Base-by-base conservation (phyloP, 2,888 invertebrate genomes). In the Amorpha juglandis region DNA sequence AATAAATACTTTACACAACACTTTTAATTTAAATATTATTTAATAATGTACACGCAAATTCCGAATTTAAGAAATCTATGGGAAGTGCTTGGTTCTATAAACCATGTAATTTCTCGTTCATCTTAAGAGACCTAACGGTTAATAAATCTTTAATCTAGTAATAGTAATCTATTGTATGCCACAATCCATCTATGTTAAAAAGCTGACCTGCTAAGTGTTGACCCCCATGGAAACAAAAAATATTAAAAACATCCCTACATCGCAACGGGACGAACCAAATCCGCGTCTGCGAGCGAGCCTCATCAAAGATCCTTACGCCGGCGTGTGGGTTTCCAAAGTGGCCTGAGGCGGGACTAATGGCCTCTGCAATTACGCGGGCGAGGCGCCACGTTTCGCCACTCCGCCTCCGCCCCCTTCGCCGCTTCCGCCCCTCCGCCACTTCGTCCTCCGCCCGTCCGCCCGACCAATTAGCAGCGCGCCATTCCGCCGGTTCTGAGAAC, bases 261-360 rank as follows among this genome's bases (percentile, higher is more conserved):
- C 14, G 14, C 1, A 16, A 6, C 48, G 6, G 16, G 50, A 19
- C 19, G 16, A 19, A 14, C 48, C 50, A 11, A 50, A 50, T 50
- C 19, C 50, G 50, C 19, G 19, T 19, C 50, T 50, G 50, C 19
- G 11, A 50, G 53, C 53, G 33, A 47, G 53, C 53, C 51, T 42
- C 78, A 80, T 77, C 82, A 77, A 71, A 76, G 82, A 81, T 83
- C 74, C 71, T 79, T 81, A 78, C 81, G 81, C 78, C 75, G 65
- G 64, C 69, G 78, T 71, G 74, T 75, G 76, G 71, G 68, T 69
- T 65, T 68, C 62, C 69, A 67, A 80, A 78, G 78, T 76, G 75
- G 77, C 78, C 74, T 74, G 71, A 74, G 80, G 78, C 83, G 79
- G 78, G 79, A 78, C 84, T 87, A 86, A 86, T 86, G 87, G 84